phyloP scores from a whole-genome alignment of 1,140 invertebrate genomes.

The Bemisia tabaci region DNA sequence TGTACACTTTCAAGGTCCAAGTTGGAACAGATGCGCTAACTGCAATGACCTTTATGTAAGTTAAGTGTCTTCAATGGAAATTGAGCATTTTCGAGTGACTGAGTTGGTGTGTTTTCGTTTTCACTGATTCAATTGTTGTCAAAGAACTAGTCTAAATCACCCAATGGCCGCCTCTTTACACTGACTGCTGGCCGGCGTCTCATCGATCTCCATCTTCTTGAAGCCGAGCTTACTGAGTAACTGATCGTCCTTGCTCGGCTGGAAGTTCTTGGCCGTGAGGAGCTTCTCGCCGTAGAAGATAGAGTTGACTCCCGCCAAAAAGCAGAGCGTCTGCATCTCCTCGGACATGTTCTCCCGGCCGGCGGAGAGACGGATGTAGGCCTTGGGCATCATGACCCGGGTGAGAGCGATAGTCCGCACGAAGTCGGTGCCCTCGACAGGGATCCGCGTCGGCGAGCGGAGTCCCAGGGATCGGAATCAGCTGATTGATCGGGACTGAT shows the following conservation, averaged over 20 bases:
- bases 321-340: conserved; percentile 17
- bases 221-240: conserved; percentile 13
- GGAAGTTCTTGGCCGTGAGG: conserved; percentile 13
- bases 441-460: conserved; percentile 16
- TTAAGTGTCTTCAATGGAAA: too few species aligned
- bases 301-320: conserved; percentile 22
- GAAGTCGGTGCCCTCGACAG: conserved; percentile 18
- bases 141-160: too few species aligned
- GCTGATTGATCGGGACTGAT: conserved; percentile 19
- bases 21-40: too few species aligned
- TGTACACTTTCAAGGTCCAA: too few species aligned
- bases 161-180: neutral
- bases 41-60: too few species aligned
- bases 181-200: neutral
- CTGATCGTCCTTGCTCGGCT: conserved; percentile 1
- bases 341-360: conserved; percentile 19
- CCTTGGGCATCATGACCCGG: conserved; percentile 21
- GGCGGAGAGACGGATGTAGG: conserved; percentile 20
- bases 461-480: conserved; percentile 18
- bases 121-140: too few species aligned
- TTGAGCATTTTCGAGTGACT: too few species aligned
- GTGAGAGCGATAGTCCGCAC: conserved; percentile 19
- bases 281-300: conserved; percentile 22
- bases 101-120: too few species aligned
- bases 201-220: conserved; percentile 3